Base-by-base conservation (phyloP, 2,797 vertebrate genomes). In the Alfaro cultratus region DNA sequence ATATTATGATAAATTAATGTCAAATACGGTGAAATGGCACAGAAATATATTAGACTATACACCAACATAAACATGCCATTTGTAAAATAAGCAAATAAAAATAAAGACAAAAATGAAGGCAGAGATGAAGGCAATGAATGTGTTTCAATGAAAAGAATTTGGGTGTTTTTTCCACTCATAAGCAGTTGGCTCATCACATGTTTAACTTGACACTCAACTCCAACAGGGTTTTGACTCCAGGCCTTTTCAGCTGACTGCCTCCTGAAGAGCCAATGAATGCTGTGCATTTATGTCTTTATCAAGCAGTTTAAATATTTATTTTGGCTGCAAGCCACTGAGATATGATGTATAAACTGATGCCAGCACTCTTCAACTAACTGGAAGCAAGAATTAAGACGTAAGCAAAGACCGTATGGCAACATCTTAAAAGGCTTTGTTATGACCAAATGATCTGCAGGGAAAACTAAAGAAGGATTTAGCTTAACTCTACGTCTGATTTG, bases 221-320 rank as follows among this genome's bases (percentile, higher is more conserved):
- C 0, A 39, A 13, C 39, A 21, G 4, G 6, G 16, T 78, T 87
- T 82, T 75, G 10, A 76, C 64, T 76, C 0, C 0, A 82, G 68
- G 75, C 83, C 21, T 41, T 41, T 70, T 11, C 21, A 70, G 68
- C 53, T 53, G 34, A 62, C 47, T 79, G 46, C 49, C 64, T 79
- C 68, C 26, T 43, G 60, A 82, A 87, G 43, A 80, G 80, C 64
- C 62, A 47, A 81, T 29, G 23, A 26, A 9, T 41, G 34, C n/a
- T 6, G 11, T 64, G 18, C 68, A 57, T 83, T 81, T 75, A 36
- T 79, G 70, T 77, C 76, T 41, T 79, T n/a, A 70, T 79, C 11
- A 29, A 83, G 45, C 51, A 84, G 57, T 76, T 74, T 67, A 83
- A 74, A 81, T 13, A 79, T 83, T 43, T 72, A 36, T 77, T 86